Conservation (phyloP, 1,140 invertebrate genomes). For the Pseudomyrmex cubaensis region DNA sequence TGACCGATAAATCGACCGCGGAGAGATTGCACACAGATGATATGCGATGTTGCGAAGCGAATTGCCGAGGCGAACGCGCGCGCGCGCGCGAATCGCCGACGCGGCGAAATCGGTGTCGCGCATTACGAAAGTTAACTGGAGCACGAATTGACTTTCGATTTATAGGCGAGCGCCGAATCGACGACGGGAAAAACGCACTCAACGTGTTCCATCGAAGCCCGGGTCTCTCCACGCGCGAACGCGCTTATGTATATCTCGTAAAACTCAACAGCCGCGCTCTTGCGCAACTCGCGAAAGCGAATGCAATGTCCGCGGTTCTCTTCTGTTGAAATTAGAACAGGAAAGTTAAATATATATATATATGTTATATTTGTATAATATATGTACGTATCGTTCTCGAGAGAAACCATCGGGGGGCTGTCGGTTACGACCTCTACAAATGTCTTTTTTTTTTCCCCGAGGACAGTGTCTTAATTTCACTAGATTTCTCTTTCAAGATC, state of each 20-base stretch:
- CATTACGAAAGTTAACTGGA: conserved; percentile 76
- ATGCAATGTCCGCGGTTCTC: conserved; percentile 16
- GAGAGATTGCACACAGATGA: conserved; percentile 16
- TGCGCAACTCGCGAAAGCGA: conserved; percentile 41
- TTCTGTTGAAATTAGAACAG: conserved; percentile 41
- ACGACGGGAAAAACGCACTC: neutral
- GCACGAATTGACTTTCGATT: conserved; percentile 76
- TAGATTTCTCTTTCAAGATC: too few relatives aligned
- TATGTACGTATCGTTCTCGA: neutral
- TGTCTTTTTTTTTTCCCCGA: too few relatives aligned
- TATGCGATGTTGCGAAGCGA: conserved; percentile 44
- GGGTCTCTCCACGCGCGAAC: neutral
- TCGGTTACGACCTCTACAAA: too few relatives aligned
- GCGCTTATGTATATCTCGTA: neutral
- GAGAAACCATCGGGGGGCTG: too few relatives aligned
- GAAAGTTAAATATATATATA: neutral
- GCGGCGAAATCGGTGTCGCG: conserved; percentile 65
- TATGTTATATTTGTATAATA: too few relatives aligned
- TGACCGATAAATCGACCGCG: conserved; percentile 50
- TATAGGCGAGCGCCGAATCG: conserved; percentile 22
- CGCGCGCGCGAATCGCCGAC: conserved; percentile 37
- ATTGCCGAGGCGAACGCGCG: neutral
- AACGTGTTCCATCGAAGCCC: neutral
- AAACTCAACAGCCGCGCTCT: conserved; percentile 26
- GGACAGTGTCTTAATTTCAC: too few relatives aligned